Evolutionary conservation across 2,797 vertebrate species (phyloP), one percentile per base, ranked within the genome.

Genomic region (Loriculus beryllinus): DNA sequence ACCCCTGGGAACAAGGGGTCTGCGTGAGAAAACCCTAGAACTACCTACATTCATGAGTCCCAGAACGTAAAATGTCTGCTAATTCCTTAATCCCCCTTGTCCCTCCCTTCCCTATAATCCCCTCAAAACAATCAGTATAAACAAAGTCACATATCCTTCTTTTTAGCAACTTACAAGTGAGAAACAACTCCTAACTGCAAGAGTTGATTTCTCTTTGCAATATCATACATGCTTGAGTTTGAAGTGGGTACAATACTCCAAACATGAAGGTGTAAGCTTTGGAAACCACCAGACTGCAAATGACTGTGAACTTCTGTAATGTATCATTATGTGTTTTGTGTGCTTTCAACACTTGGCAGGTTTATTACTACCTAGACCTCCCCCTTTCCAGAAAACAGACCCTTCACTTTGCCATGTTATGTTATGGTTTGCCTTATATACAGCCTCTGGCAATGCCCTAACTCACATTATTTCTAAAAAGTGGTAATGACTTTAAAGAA

Each of bases 31-130:
- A 78, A 45, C 18, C 69, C 26, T 39, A 11, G 7, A 13, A 12
- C 31, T 48, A 70, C 52, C 33, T 19, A 42, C 23, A 33, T 10
- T 18, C 15, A 5, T 0, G 0, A 75, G 29, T 33, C 12, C 57
- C 29, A 48, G 10, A 92, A 45, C 22, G 54, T 5, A 67, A 68
- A 8, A 20, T 12, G 5, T 5, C 2, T 0, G 22, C 26, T 54
- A 45, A 18, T 65, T 10, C 37, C 56, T 48, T 40, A 21, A 28
- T 20, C 6, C 25, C 6, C 4, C 10, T 79, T 56, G 10, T 49
- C 29, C 26, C 13, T 69, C 37, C 18, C 39, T 67, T 82, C n/a
- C 25, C 13, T 33, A 4, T 17, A 65, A 78, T 15, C 12, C 14
- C 11, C 31, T 56, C 26, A 81, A 77, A 86, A 54, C 3, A 74